Conservation (phyloP, 92 coral and sea anemone genomes). For the Umimayanthus kanabou region DNA sequence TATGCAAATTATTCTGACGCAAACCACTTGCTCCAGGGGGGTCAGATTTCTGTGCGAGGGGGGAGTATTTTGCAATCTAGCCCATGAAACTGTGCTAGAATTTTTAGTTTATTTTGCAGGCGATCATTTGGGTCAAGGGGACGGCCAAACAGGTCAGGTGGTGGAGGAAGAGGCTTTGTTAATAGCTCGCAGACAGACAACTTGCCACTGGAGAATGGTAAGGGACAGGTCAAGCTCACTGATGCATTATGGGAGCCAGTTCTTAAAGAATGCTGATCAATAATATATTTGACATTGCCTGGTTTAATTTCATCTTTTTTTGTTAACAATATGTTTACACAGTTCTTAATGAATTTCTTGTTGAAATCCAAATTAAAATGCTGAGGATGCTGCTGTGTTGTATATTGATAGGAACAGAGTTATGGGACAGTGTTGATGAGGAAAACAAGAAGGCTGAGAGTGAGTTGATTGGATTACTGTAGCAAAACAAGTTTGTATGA, state of each 20-base stretch:
- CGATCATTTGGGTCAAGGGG: slow-evolving; percentile 78
- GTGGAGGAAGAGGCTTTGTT: slow-evolving; percentile 54
- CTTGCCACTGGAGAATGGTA: slow-evolving; percentile 31
- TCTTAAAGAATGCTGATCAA: too few relatives aligned
- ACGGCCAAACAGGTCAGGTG: slow-evolving; percentile 69
- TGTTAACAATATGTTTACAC: too few relatives aligned
- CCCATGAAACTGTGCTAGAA: too few relatives aligned
- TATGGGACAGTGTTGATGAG: slow-evolving; percentile 69
- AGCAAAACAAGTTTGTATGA: too few relatives aligned
- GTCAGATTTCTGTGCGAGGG: too few relatives aligned
- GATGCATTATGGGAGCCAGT: neutral
- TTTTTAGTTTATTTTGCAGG: slow-evolving; percentile 38
- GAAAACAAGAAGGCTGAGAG: slow-evolving; percentile 59
- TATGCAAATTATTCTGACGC: too few relatives aligned
- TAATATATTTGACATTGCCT: too few relatives aligned
- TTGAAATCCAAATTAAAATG: neutral
- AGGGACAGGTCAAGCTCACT: slow-evolving; percentile 1
- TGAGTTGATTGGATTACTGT: slow-evolving; percentile 26
- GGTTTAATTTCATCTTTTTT: too few relatives aligned
- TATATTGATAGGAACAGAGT: slow-evolving; percentile 62
- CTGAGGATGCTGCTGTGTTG: neutral
- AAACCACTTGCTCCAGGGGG: too few relatives aligned
- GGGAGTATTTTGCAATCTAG: too few relatives aligned
- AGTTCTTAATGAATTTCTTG: neutral
- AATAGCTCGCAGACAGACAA: slow-evolving; percentile 25